Evolutionary conservation across 2,797 vertebrate genomes (phyloP).

Genomic region (Sebastes kiyomatsui): DNA sequence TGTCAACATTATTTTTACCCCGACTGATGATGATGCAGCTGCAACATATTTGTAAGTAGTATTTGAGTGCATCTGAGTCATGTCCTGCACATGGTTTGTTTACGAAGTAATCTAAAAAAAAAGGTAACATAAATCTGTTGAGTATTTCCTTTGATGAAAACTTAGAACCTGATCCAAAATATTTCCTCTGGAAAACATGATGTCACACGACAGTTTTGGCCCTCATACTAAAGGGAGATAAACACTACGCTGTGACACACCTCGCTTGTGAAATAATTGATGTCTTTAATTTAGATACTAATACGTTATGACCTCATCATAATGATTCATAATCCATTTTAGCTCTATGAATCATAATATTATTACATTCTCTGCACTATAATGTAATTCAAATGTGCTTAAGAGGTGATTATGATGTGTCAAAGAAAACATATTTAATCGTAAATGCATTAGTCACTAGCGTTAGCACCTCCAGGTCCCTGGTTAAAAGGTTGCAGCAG

Average conservation of each 20-base stretch:
- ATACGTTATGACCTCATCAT: conserved; percentile 25
- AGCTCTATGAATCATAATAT: conserved; percentile 7
- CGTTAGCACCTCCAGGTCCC: background rate
- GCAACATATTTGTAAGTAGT: background rate
- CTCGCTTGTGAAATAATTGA: conserved; percentile 16
- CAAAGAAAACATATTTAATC: conserved; percentile 4
- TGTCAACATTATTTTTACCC: background rate
- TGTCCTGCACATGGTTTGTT: background rate
- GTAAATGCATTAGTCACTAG: background rate
- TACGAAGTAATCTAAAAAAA: background rate
- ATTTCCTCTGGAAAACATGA: conserved; percentile 5
- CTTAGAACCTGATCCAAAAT: background rate
- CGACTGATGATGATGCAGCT: background rate
- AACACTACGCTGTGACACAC: conserved; percentile 5
- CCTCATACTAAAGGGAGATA: background rate
- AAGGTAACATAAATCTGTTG: background rate
- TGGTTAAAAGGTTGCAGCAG: background rate
- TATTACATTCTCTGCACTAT: conserved; percentile 10
- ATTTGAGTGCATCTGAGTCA: background rate
- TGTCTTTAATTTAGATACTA: conserved; percentile 32
- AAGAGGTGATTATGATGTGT: conserved; percentile 19
- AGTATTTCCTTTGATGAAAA: background rate
- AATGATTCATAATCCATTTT: conserved; percentile 24
- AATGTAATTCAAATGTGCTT: conserved; percentile 4
- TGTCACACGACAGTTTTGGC: background rate